These are phyloP conservation scores for Lamprologus ornatipinnis DNA, from an alignment of 2,113 vertebrate genomes.

Conservation along the genomic window DNA sequence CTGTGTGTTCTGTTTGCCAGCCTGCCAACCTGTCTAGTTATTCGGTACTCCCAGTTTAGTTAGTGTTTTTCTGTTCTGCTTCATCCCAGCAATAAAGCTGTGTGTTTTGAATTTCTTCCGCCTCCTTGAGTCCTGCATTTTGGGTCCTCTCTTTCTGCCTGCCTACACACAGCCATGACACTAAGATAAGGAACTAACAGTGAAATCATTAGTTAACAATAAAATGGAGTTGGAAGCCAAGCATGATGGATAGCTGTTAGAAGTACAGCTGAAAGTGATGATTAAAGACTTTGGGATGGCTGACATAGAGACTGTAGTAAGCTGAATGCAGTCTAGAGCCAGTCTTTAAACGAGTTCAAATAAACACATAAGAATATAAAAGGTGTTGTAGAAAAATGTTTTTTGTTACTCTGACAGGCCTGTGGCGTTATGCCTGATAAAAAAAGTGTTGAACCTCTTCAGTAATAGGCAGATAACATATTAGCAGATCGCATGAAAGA, in stretches of 20 bases:
- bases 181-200: not conserved
- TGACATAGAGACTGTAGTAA: not conserved
- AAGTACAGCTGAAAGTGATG: fast-evolving
- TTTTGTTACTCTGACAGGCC: not conserved
- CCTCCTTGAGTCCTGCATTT: not conserved
- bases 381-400: not conserved
- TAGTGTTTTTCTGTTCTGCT: not conserved
- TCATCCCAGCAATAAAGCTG: not conserved
- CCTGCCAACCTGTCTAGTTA: not conserved
- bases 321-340: not conserved
- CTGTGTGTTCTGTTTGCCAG: not conserved
- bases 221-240: not conserved
- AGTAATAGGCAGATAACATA: not conserved
- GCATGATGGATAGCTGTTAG: not conserved
- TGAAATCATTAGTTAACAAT: not conserved
- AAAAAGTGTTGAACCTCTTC: not conserved
- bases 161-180: not conserved
- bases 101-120: fast-evolving
- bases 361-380: not conserved
- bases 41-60: not conserved
- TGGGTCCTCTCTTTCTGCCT: not conserved
- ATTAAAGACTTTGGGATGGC: not conserved
- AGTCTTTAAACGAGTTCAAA: not conserved
- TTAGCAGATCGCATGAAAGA: not conserved
- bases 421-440: not conserved